phyloP scores from a whole-genome alignment of 1,140 invertebrate genomes.

The Caligus rogercresseyi region DNA sequence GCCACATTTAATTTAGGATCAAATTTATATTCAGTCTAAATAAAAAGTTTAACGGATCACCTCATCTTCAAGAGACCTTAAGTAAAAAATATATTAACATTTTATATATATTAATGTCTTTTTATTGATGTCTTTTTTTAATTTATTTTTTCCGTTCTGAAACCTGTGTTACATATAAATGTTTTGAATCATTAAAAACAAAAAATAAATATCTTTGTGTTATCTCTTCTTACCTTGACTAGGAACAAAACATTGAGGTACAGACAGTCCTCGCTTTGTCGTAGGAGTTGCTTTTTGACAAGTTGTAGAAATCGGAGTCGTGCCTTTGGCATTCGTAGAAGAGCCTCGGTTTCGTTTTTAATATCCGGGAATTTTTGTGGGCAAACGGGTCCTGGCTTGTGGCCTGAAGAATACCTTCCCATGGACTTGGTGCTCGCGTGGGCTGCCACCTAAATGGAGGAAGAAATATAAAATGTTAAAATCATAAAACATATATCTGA shows the following conservation, averaged over 20 bases:
- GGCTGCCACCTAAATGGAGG: constrained; percentile 31
- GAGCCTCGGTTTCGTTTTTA: constrained; percentile 31
- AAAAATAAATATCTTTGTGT: too few relatives aligned
- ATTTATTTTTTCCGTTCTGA: too few relatives aligned
- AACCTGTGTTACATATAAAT: too few relatives aligned
- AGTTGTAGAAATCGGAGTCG: constrained; percentile 1
- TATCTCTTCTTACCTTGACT: neutral
- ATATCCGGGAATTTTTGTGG: constrained; percentile 70
- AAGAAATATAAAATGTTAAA: neutral
- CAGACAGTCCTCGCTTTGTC: constrained; percentile 15
- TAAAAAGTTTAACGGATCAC: too few relatives aligned
- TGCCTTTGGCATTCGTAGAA: constrained; percentile 7
- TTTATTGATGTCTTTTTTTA: too few relatives aligned
- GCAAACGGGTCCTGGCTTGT: constrained; percentile 66
- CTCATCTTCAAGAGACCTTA: too few relatives aligned
- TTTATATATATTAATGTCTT: too few relatives aligned
- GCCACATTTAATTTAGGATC: too few relatives aligned
- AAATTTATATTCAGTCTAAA: too few relatives aligned
- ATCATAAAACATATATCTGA: too few relatives aligned
- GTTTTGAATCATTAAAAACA: too few relatives aligned
- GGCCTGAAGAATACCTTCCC: constrained; percentile 60
- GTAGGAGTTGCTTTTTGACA: neutral
- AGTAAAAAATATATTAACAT: too few relatives aligned
- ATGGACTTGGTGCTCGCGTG: constrained; percentile 65
- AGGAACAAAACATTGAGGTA: constrained; percentile 18